These are phyloP conservation scores for Columba janthina DNA, from an alignment of 2,113 vertebrate genomes.

Conservation along the genomic window DNA sequence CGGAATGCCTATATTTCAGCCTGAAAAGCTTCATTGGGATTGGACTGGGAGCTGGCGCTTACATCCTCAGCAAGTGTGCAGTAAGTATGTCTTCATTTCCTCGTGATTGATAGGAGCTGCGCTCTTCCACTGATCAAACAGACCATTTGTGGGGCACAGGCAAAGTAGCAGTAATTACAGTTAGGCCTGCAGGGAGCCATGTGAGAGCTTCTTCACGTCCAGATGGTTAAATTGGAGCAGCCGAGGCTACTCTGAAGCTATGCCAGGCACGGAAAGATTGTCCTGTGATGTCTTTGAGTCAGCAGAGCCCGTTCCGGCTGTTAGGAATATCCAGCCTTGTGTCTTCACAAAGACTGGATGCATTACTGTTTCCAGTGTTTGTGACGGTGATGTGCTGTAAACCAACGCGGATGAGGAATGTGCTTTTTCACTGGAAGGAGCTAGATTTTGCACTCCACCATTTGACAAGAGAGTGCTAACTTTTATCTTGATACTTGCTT, in stretches of 20 bases:
- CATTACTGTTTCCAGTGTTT: not conserved
- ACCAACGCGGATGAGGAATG: not conserved
- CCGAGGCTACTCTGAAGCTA: not conserved
- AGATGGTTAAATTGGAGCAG: not conserved
- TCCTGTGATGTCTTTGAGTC: not conserved
- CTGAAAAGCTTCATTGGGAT: conserved; percentile 91
- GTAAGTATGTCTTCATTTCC: conserved; percentile 78
- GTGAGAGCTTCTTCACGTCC: not conserved
- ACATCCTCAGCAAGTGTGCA: conserved; percentile 89
- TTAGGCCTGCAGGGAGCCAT: not conserved
- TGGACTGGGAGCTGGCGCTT: conserved; percentile 89
- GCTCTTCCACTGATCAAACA: not conserved
- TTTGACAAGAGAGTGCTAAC: not conserved
- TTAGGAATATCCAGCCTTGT: not conserved
- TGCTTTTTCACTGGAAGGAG: not conserved
- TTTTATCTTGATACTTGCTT: not conserved
- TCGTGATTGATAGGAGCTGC: not conserved
- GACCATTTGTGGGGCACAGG: not conserved
- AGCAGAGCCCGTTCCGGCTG: not conserved
- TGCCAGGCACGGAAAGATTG: not conserved
- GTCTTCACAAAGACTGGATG: not conserved
- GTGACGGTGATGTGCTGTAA: not conserved
- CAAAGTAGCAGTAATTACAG: not conserved
- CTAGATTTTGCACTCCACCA: not conserved
- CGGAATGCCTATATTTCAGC: conserved; percentile 73